These are phyloP conservation scores for Carettochelys insculpta DNA, from an alignment of 2,113 vertebrate genomes.

Conservation along the genomic window DNA sequence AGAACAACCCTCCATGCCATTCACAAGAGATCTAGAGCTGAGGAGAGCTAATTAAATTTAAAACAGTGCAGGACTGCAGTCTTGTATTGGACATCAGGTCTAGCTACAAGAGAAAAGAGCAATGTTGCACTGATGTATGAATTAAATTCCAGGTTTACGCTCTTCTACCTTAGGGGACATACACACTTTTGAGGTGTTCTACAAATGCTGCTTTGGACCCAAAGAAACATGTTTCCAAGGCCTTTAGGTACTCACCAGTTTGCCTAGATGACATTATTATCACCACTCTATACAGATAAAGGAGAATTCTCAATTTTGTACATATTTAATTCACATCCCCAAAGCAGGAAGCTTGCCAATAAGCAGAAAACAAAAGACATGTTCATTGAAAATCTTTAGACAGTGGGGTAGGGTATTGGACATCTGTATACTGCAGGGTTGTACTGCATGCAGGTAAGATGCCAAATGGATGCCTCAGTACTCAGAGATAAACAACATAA, in stretches of 20 bases:
- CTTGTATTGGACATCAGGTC: fast-evolving
- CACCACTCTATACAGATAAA: not conserved
- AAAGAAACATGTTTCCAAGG: not conserved
- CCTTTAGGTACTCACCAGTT: not conserved
- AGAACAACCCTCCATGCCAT: too few species aligned
- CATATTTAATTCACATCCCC: constrained; percentile 5
- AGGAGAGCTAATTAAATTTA: not conserved
- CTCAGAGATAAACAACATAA: not conserved
- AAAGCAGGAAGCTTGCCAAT: not conserved
- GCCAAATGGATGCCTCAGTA: constrained; percentile 22
- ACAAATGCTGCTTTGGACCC: not conserved
- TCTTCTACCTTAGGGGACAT: not conserved
- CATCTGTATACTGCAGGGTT: constrained; percentile 5
- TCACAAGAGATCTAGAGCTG: not conserved
- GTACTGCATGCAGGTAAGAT: constrained; percentile 6
- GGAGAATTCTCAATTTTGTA: constrained; percentile 28
- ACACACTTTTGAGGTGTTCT: not conserved
- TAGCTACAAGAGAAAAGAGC: not conserved
- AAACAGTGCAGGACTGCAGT: not conserved
- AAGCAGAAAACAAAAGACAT: not conserved
- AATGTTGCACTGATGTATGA: not conserved
- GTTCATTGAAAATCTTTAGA: not conserved
- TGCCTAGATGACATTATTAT: not conserved
- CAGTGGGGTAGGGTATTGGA: not conserved
- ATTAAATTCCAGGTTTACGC: not conserved